Base-by-base conservation (phyloP, 2,888 invertebrate species). In the Drosophila meridionalis region DNA sequence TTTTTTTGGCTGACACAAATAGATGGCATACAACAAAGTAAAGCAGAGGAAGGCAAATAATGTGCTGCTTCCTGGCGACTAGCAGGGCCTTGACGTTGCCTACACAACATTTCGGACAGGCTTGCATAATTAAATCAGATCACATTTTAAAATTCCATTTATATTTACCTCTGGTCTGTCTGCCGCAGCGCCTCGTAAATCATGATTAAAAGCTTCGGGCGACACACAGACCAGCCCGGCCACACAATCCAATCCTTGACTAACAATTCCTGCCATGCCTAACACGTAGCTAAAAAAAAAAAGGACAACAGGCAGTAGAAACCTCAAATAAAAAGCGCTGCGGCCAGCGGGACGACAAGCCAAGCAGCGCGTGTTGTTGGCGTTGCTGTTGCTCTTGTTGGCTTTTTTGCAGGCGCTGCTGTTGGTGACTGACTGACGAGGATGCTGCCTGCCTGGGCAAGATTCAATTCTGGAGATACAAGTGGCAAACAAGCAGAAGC, bases 101-200 rank as follows among this genome's bases (percentile, higher is more conserved):
- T 64, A 59, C 55, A 60, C 62, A 42, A 62, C 52, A 4, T 32
- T 78, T 73, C 72, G 63, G 78, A 70, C 73, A 76, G 77, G 69
- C 80, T 67, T 89, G 89, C 83, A 87, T 91, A 89, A 91, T 91
- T 91, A 90, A 91, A 91, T 91, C 89, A 83, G 91, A 91, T 91
- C 91, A 85, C 89, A 89, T 87, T 91, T 90, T 88, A 88, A 91
- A 90, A 90, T 91, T 90, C 87, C 91, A 90, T 90, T 90, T 90
- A 86, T 87, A 90, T 91, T 90, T 90, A 90, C 85, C 87, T 85
- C 89, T 79, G 43, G 74, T 78, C 78, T 74, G 85, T 69, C 71
- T 69, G 61, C 61, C 71, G 68, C 68, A 69, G 69, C 58, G 63
- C 76, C 85, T 90, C 90, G 90, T 91, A 91, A 91, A 91, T 91